Evolutionary conservation across 1,140 invertebrate species (phyloP), one percentile per base, ranked within the genome.

Genomic region (Campoletis sonorensis): DNA sequence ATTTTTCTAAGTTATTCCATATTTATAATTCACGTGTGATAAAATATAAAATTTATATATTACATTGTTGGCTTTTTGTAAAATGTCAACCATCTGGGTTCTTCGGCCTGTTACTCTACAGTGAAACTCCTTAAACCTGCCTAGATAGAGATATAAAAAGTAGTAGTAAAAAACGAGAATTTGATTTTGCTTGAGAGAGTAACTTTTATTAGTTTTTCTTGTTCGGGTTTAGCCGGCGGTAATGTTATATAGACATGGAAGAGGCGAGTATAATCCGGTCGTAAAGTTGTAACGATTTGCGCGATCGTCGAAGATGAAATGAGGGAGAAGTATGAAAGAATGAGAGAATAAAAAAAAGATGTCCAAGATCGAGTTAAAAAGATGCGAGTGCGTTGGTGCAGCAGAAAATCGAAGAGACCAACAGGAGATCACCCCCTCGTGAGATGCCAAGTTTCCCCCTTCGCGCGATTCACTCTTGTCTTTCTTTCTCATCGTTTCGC

Each of bases 271-370:
- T 54, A 54, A 54, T 54, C 51, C 51, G 51, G 4, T 54, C 51
- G 51, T 54, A 54, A 54, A 54, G 18, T n/a, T 11, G 11, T 16
- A 21, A 8, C 16, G 51, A 54, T 54, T 54, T 54, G 51, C 51
- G 51, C 51, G 16, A 54, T 54, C 51, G 51, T 54, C 51, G n/a
- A n/a, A 54, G 51, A 54, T 54, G 51, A 54, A 54, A 54, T 54
- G 51, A 54, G n/a, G 18, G 51, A n/a, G 51, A n/a, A 7, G 51
- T 21, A 5, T n/a, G 1, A n/a, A 18, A 54, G 51, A 18, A 54
- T 16, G n/a, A 54, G 16, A 8, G n/a, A 54, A 7, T 54, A 54
- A 54, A 8, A 54, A 54, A 54, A 8, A 54, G n/a, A 54, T 54
- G 51, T 54, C 51, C 51, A n/a, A n/a, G 51, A 54, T 21, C 51